Conservation (phyloP, 2,888 invertebrate genomes). For the Glyphotaelius pellucidus region DNA sequence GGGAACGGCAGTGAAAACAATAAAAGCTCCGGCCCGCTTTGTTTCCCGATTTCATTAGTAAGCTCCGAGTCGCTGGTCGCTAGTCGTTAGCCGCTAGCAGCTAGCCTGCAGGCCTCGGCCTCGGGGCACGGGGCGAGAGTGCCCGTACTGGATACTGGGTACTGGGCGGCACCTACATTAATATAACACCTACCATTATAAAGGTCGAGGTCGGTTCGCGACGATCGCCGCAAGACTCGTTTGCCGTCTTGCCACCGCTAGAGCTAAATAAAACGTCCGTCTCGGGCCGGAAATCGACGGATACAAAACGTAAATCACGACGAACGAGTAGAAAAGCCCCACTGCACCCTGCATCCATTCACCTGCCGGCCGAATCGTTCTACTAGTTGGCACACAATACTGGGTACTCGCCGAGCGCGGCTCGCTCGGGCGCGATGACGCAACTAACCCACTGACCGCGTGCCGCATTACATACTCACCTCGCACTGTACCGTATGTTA, state of each 20-base stretch:
- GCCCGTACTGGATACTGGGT: too few relatives aligned
- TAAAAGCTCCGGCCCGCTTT: not conserved
- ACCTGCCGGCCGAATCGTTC: not conserved
- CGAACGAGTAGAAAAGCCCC: not conserved
- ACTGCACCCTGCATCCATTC: not conserved
- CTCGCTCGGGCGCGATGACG: slow-evolving; percentile 49
- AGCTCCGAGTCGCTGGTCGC: not conserved
- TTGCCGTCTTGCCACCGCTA: slow-evolving; percentile 34
- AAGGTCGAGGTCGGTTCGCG: slow-evolving; percentile 55
- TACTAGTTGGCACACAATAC: too few relatives aligned
- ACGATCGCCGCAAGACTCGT: slow-evolving; percentile 44
- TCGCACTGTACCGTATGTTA: not conserved
- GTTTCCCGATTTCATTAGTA: slow-evolving; percentile 33
- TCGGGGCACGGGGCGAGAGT: not conserved
- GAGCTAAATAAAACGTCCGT: slow-evolving; percentile 12
- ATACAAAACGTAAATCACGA: slow-evolving; percentile 2
- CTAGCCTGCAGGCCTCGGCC: not conserved
- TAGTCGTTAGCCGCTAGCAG: too few relatives aligned
- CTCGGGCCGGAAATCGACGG: not conserved
- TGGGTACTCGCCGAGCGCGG: not conserved
- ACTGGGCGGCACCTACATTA: slow-evolving; percentile 29
- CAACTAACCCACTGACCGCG: slow-evolving; percentile 64
- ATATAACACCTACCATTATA: slow-evolving; percentile 26
- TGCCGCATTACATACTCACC: slow-evolving; percentile 43
- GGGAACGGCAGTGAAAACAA: slow-evolving; percentile 5